Percentiles rank a stretch among this genome's conserved stretches.
These are phyloP conservation scores for Thamnophis elegans DNA, from an alignment of 2,797 vertebrate genomes.

Conservation along the genomic window DNA sequence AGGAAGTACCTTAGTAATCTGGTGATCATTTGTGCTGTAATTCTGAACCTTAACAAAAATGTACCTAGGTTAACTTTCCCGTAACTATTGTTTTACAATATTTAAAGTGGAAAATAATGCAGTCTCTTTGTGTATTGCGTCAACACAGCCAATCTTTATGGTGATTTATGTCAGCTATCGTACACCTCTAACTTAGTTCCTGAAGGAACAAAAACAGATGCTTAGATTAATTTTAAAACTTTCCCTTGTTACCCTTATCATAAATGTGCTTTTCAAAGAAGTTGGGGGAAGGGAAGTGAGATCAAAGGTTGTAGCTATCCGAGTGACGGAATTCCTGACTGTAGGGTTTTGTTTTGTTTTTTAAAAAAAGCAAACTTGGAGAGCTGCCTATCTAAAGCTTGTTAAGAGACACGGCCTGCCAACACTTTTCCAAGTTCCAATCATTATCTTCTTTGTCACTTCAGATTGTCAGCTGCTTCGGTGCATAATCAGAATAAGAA, in stretches of 20 bases:
- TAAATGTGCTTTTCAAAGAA: constrained; percentile 5
- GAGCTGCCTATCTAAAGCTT: background rate
- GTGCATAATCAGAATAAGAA: background rate
- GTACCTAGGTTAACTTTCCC: background rate
- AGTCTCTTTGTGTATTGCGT: background rate
- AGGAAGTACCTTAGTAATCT: background rate
- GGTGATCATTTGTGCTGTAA: background rate
- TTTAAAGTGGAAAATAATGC: background rate
- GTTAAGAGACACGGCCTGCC: background rate
- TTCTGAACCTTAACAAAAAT: background rate
- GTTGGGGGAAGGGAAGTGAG: background rate
- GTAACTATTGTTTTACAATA: constrained; percentile 25
- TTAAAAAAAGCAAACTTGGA: background rate
- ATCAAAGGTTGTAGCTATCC: background rate
- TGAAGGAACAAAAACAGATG: constrained; percentile 6
- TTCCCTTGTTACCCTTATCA: constrained; percentile 9
- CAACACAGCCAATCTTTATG: constrained; percentile 6
- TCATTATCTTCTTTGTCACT: background rate
- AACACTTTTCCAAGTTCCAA: background rate
- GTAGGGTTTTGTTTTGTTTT: background rate
- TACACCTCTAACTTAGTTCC: background rate
- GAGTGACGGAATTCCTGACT: rapidly evolving
- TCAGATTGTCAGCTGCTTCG: constrained; percentile 8
- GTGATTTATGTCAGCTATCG: background rate
- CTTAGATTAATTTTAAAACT: constrained; percentile 14